These are phyloP conservation scores for Machaerirhynchus nigripectus DNA, from an alignment of 2,113 vertebrate genomes.

Conservation along the genomic window DNA sequence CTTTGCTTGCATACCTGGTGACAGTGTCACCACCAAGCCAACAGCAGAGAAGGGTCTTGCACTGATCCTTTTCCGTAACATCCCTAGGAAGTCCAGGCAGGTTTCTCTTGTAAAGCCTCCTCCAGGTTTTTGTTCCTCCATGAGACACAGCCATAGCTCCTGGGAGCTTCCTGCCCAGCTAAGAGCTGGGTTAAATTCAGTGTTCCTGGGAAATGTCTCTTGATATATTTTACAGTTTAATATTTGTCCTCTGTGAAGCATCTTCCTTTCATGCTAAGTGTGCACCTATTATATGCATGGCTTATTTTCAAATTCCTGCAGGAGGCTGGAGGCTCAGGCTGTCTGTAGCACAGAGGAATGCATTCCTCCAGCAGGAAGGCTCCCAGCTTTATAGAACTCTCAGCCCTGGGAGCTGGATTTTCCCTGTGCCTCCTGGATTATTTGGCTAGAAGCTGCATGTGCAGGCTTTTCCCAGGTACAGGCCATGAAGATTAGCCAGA, in stretches of 20 bases:
- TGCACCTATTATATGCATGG: background rate
- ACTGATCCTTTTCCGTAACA: background rate
- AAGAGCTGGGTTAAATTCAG: background rate
- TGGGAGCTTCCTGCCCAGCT: background rate
- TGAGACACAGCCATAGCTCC: background rate
- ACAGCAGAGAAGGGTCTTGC: background rate
- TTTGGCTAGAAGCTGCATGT: background rate
- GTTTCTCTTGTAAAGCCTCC: background rate
- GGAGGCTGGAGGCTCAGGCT: background rate
- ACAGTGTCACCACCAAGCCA: too few species aligned
- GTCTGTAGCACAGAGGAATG: background rate
- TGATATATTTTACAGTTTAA: background rate
- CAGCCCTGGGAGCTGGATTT: background rate
- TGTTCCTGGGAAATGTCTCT: background rate
- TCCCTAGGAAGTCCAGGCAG: background rate
- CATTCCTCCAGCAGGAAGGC: background rate
- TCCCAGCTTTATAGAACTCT: background rate
- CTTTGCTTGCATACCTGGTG: background rate
- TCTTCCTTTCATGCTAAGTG: slow-evolving; percentile 15
- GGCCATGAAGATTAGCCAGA: background rate
- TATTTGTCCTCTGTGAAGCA: slow-evolving; percentile 11
- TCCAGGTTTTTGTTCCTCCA: background rate
- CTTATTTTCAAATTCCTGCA: background rate
- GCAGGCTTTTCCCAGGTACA: background rate
- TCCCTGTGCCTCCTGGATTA: background rate